Percentiles rank a stretch among this genome's conserved stretches.
Evolutionary conservation across 2,113 vertebrate species (phyloP).

Genomic region (Podarcis cretensis): DNA sequence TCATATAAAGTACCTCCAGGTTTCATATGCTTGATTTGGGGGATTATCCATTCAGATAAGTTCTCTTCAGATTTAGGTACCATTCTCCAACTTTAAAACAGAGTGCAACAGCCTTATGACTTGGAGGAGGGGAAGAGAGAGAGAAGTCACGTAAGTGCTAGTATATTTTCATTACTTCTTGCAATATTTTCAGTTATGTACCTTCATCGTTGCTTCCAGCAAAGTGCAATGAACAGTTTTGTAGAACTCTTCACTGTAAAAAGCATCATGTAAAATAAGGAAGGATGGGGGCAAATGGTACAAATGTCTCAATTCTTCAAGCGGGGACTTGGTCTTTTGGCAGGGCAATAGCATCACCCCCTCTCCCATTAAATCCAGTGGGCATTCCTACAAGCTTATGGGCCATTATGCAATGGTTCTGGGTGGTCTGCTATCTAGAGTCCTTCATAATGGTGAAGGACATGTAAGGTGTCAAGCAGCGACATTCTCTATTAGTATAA

Average conservation of each 20-base stretch:
- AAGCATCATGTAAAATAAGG: background rate
- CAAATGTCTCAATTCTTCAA: constrained; percentile 19
- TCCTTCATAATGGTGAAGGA: constrained; percentile 8
- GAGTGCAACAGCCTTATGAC: background rate
- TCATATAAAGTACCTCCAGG: background rate
- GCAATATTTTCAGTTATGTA: background rate
- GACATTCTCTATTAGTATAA: constrained; percentile 23
- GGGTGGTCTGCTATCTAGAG: constrained; percentile 27
- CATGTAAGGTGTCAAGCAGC: constrained; percentile 22
- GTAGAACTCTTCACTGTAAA: background rate
- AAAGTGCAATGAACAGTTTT: background rate
- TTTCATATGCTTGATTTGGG: background rate
- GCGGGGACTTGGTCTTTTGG: background rate
- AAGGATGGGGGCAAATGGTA: background rate
- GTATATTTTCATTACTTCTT: background rate
- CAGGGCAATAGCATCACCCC: background rate
- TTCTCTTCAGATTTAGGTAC: background rate
- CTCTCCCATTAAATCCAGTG: background rate
- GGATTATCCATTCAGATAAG: constrained; percentile 38
- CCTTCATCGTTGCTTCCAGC: background rate
- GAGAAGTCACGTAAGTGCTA: background rate
- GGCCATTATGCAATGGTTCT: background rate
- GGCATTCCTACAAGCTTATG: constrained; percentile 11
- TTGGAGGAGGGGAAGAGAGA: background rate
- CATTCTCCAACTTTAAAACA: background rate